Conservation (phyloP, 1,140 invertebrate species). For the Drosophila kepulauana region DNA sequence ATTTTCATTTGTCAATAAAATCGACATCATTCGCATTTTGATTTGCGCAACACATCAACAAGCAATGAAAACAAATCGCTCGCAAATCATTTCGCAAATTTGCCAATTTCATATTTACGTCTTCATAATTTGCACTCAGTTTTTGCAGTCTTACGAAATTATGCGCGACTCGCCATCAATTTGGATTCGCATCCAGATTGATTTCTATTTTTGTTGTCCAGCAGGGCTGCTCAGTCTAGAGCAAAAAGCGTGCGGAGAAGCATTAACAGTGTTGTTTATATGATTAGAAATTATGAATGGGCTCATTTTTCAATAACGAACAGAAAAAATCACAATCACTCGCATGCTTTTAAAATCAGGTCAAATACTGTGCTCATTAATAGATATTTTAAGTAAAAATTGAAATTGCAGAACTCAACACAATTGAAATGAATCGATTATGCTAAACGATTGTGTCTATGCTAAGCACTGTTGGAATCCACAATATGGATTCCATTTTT, state of each 20-base stretch:
- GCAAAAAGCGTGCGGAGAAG: neutral
- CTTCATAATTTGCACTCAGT: constrained; percentile 65
- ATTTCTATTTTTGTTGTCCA: constrained; percentile 51
- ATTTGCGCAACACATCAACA: constrained; percentile 48
- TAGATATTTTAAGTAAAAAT: neutral
- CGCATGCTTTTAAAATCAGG: neutral
- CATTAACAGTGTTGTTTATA: neutral
- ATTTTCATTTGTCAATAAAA: constrained; percentile 66
- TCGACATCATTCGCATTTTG: constrained; percentile 59
- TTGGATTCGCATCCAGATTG: constrained; percentile 32
- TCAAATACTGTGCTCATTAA: neutral
- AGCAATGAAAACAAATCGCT: constrained; percentile 54
- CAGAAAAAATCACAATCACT: neutral
- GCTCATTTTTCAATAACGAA: neutral
- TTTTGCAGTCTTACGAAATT: constrained; percentile 44
- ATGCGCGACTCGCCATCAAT: constrained; percentile 4
- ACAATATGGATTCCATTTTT: neutral
- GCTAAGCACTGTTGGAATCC: neutral
- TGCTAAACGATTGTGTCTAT: neutral
- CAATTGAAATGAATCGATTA: neutral
- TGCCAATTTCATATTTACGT: constrained; percentile 58
- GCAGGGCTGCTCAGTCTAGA: neutral
- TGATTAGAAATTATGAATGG: neutral
- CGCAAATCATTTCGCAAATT: constrained; percentile 50
- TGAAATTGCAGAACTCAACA: neutral